phyloP scores from a whole-genome alignment of 2,888 invertebrate genomes.

The Drosophila picticornis region DNA sequence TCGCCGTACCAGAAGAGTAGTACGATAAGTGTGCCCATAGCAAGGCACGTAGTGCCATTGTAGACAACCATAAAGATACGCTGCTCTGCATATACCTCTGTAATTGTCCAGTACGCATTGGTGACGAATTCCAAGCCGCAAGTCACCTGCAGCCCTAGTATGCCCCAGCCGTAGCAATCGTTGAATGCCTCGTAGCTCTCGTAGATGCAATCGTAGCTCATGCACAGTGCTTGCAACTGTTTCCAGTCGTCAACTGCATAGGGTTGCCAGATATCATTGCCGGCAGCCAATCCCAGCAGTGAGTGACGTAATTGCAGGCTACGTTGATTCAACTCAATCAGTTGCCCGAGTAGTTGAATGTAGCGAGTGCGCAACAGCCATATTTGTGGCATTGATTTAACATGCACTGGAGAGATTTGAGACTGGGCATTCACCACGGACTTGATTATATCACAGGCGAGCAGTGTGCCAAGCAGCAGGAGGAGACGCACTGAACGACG shows the following conservation, averaged over 20 bases:
- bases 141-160: conserved; percentile 75
- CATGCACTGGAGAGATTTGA: conserved; percentile 49
- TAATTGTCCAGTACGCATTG: conserved; percentile 81
- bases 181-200: conserved; percentile 73
- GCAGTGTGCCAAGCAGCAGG: conserved; percentile 42
- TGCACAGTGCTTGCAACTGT: conserved; percentile 72
- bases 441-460: conserved; percentile 49
- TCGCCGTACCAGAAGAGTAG: conserved; percentile 74
- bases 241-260: conserved; percentile 60
- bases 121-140: conserved; percentile 82
- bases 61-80: conserved; percentile 48
- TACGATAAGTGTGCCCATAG: conserved; percentile 56
- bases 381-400: conserved; percentile 54
- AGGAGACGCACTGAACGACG: conserved; percentile 33
- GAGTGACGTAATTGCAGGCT: conserved; percentile 51
- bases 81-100: conserved; percentile 36
- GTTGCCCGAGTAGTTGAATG: conserved; percentile 67
- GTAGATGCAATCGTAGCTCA: conserved; percentile 78
- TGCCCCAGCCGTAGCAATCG: conserved; percentile 83
- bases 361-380: conserved; percentile 75
- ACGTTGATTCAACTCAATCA: conserved; percentile 66
- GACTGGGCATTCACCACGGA: conserved; percentile 44
- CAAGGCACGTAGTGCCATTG: conserved; percentile 60
- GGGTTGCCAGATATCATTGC: conserved; percentile 73
- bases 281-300: conserved; percentile 56